Conservation (phyloP, 1,140 invertebrate species). For the Diorhabda elongata region DNA sequence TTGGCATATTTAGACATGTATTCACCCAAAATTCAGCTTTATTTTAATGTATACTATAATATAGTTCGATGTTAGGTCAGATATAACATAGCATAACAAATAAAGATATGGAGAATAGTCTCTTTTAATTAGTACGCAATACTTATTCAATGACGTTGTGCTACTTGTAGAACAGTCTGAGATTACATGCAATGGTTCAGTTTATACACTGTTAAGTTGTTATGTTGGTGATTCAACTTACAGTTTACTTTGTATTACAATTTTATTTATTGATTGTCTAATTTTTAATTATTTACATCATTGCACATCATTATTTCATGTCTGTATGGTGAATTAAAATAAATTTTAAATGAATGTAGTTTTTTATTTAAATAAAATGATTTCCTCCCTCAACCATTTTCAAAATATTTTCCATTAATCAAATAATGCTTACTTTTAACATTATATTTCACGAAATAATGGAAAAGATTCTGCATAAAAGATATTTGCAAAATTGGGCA, state of each 20-base stretch:
- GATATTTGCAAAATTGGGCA: too few relatives aligned
- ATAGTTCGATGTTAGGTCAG: conserved; percentile 47
- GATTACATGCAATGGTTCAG: conserved; percentile 34
- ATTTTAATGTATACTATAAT: conserved; percentile 46
- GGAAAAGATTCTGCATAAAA: too few relatives aligned
- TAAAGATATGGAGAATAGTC: conserved; percentile 43
- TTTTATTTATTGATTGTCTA: conserved; percentile 14
- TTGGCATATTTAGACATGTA: conserved; percentile 41
- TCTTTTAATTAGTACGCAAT: conserved; percentile 44
- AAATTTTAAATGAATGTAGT: conserved; percentile 14
- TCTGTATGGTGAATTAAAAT: conserved; percentile 46
- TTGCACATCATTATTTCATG: conserved; percentile 44
- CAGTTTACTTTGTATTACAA: conserved; percentile 33
- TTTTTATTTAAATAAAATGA: neutral
- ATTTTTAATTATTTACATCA: conserved; percentile 30
- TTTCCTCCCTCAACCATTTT: too few relatives aligned
- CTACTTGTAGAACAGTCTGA: conserved; percentile 44
- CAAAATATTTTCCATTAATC: too few relatives aligned
- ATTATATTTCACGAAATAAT: too few relatives aligned
- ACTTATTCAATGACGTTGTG: conserved; percentile 44
- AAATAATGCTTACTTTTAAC: too few relatives aligned
- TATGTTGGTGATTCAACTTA: conserved; percentile 32
- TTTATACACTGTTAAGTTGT: conserved; percentile 35
- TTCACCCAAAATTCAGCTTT: conserved; percentile 44
- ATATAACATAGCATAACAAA: conserved; percentile 43